A percentile compares a stretch with the other conserved stretches of the same genome.
Evolutionary conservation across 2,888 invertebrate genomes (phyloP).

Genomic region (Melinaea menophilus): DNA sequence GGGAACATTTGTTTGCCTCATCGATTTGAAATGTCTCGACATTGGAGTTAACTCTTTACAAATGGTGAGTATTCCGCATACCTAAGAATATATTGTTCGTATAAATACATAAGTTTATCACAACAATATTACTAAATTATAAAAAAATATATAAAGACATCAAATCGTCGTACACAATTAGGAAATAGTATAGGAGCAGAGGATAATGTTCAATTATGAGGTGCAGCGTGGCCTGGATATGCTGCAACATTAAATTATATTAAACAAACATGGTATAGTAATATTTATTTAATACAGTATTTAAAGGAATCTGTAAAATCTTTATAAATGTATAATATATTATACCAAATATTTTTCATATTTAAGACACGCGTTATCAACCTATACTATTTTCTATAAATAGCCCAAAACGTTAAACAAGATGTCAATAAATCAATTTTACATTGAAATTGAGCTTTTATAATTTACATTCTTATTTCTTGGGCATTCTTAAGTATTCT

Average conservation of each 20-base stretch:
- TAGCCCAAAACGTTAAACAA: too few species aligned
- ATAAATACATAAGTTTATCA: too few species aligned
- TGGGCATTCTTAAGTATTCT: too few species aligned
- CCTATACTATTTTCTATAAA: too few species aligned
- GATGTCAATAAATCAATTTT: too few species aligned
- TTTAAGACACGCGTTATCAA: too few species aligned
- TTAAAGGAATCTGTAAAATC: too few species aligned
- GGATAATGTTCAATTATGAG: constrained; percentile 77
- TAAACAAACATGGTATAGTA: constrained; percentile 22
- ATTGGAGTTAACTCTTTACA: constrained; percentile 91
- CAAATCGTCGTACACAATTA: constrained; percentile 83
- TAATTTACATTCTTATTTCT: too few species aligned
- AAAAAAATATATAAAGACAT: constrained; percentile 74
- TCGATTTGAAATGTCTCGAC: constrained; percentile 84
- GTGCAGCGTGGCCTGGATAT: constrained; percentile 76
- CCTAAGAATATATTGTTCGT: too few species aligned
- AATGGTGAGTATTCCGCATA: constrained; percentile 80
- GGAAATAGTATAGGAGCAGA: constrained; percentile 80
- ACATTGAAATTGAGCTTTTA: too few species aligned
- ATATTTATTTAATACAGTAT: constrained; percentile 17
- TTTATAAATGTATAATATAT: too few species aligned
- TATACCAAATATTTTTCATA: too few species aligned
- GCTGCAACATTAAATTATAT: constrained; percentile 77
- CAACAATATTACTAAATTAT: background rate
- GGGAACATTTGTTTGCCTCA: constrained; percentile 88